phyloP scores from a whole-genome alignment of 2,797 vertebrate genomes.

The Pangasius djambal region DNA sequence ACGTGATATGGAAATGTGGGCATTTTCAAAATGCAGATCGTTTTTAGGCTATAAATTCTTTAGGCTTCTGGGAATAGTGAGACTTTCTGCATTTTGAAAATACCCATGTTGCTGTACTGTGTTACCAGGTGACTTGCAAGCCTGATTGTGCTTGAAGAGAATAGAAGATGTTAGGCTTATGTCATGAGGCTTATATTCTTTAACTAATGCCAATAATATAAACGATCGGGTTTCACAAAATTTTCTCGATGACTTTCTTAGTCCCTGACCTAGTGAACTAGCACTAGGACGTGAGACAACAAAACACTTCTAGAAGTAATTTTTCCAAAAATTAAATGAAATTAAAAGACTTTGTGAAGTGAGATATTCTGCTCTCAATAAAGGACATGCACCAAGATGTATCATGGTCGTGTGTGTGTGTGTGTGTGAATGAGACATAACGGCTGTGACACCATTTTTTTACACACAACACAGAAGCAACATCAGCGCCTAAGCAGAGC shows the following conservation, averaged over 20 bases:
- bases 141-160: background rate
- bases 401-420: background rate
- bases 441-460: slow-evolving; percentile 2
- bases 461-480: background rate
- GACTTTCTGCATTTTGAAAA: background rate
- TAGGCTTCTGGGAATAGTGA: background rate
- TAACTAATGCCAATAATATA: background rate
- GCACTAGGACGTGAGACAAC: background rate
- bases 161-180: background rate
- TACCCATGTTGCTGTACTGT: background rate
- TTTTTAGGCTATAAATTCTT: background rate
- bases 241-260: background rate
- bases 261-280: background rate
- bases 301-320: background rate
- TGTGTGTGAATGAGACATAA: background rate
- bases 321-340: background rate
- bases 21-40: background rate
- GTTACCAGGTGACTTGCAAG: background rate
- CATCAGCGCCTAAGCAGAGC: slow-evolving; percentile 14
- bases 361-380: background rate
- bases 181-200: background rate
- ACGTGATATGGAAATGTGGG: background rate
- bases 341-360: background rate
- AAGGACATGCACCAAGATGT: background rate
- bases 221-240: background rate